Conservation (phyloP, 2,888 invertebrate genomes). For the Ptycholaimellus sp. region DNA sequence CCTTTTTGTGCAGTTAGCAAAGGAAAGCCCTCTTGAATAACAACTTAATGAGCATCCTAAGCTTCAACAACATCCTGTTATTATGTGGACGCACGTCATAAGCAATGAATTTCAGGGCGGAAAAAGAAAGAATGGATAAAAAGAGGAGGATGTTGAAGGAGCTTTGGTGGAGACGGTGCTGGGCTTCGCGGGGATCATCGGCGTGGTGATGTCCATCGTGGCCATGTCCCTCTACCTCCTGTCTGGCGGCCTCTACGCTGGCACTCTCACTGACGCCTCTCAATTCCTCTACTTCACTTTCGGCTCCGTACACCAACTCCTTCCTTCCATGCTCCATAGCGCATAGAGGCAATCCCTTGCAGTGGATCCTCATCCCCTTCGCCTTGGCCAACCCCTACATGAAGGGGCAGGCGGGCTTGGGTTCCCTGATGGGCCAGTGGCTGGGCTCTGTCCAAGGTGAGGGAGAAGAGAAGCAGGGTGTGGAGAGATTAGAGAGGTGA, state of each 20-base stretch:
- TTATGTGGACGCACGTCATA: too few relatives aligned
- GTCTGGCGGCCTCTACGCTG: constrained; percentile 2
- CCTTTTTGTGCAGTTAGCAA: too few relatives aligned
- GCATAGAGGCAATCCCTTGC: not conserved
- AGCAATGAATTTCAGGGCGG: not conserved
- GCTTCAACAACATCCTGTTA: too few relatives aligned
- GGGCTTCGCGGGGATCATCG: not conserved
- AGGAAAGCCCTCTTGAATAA: too few relatives aligned
- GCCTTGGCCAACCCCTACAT: not conserved
- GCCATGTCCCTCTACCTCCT: not conserved
- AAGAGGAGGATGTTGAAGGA: not conserved
- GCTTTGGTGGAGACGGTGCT: not conserved
- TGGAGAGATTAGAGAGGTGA: too few relatives aligned
- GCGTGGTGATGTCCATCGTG: not conserved
- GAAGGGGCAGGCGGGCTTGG: not conserved
- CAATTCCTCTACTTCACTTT: not conserved
- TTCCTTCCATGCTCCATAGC: not conserved
- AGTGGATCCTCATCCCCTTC: not conserved
- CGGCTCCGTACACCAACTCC: not conserved
- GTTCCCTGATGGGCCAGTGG: not conserved
- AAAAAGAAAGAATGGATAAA: not conserved
- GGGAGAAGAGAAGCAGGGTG: too few relatives aligned
- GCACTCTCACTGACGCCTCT: constrained; percentile 1
- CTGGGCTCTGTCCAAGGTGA: not conserved
- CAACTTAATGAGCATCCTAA: too few relatives aligned